Evolutionary conservation across 30 jellyfish, hydroid and myxozoan genomes (phyloP).

Genomic region (Aurelia coerulea): DNA sequence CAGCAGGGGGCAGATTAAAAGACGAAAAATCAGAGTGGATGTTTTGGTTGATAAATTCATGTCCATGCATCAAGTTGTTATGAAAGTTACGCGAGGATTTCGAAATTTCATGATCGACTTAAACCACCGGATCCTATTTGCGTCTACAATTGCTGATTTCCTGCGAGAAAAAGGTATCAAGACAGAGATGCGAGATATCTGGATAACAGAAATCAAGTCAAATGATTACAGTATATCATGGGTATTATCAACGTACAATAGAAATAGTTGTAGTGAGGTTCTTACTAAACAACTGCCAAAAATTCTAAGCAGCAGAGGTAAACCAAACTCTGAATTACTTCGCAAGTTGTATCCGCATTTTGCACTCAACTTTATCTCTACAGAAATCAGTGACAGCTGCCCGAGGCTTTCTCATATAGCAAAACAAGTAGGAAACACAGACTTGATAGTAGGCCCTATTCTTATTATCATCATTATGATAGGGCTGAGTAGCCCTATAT

Average conservation of each 20-base stretch:
- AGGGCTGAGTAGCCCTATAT: slow-evolving; percentile 71
- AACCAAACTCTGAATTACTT: slow-evolving; percentile 36
- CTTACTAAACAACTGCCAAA: slow-evolving; percentile 44
- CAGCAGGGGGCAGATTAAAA: slow-evolving; percentile 31
- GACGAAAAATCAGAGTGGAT: slow-evolving; percentile 42
- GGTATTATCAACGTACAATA: slow-evolving; percentile 47
- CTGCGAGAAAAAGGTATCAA: slow-evolving; percentile 33
- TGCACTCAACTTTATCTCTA: slow-evolving; percentile 9
- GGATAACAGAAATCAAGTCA: slow-evolving; percentile 50
- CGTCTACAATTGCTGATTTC: slow-evolving; percentile 31
- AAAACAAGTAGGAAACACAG: not conserved
- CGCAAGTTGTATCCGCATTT: slow-evolving; percentile 37
- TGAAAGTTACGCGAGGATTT: slow-evolving; percentile 45
- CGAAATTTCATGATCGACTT: slow-evolving; percentile 37
- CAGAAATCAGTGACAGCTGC: slow-evolving; percentile 35
- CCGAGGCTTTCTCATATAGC: slow-evolving; percentile 8
- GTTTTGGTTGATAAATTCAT: slow-evolving; percentile 18
- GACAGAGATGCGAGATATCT: slow-evolving; percentile 51
- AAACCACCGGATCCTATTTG: slow-evolving; percentile 29
- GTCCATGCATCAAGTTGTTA: slow-evolving; percentile 34
- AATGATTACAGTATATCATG: slow-evolving; percentile 23
- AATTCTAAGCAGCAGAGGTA: slow-evolving; percentile 4
- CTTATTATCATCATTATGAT: slow-evolving; percentile 44
- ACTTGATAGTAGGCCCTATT: slow-evolving; percentile 62
- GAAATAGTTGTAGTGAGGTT: slow-evolving; percentile 46